phyloP scores from a whole-genome alignment of 2,113 vertebrate species.

The Dascyllus trimaculatus region DNA sequence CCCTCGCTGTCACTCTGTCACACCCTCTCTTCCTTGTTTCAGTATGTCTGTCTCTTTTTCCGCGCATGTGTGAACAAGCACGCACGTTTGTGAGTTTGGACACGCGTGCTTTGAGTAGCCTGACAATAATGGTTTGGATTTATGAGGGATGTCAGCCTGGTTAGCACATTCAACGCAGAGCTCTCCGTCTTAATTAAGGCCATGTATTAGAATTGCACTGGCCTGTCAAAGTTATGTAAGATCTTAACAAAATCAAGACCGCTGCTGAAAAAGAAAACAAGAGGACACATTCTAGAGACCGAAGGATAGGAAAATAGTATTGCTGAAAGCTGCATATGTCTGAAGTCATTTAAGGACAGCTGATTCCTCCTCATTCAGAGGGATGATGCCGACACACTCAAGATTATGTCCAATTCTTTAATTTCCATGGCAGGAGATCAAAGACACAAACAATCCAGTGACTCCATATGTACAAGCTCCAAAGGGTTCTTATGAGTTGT shows the following conservation, averaged over 20 bases:
- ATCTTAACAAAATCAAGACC: background rate
- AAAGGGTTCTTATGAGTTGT: background rate
- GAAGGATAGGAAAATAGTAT: background rate
- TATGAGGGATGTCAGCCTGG: constrained; percentile 1
- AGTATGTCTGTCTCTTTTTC: constrained; percentile 5
- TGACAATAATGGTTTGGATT: background rate
- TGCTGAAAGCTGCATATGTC: background rate
- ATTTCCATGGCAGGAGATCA: background rate
- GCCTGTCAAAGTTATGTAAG: constrained; percentile 10
- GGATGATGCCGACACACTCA: background rate
- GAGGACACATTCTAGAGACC: background rate
- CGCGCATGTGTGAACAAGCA: too few relatives aligned
- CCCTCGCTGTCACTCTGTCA: constrained; percentile 19
- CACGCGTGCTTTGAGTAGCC: background rate
- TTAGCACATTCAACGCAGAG: background rate
- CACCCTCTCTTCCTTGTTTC: constrained; percentile 5
- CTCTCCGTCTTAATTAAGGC: constrained; percentile 18
- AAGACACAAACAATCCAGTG: background rate
- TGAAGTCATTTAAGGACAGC: background rate
- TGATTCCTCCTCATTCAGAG: background rate
- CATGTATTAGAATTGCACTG: constrained; percentile 17
- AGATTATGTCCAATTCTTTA: background rate
- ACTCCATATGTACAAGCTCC: background rate
- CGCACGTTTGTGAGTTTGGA: constrained; percentile 1
- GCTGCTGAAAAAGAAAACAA: background rate